Conservation (phyloP, 2,797 vertebrate genomes). For the Alcedo quadribrachys region DNA sequence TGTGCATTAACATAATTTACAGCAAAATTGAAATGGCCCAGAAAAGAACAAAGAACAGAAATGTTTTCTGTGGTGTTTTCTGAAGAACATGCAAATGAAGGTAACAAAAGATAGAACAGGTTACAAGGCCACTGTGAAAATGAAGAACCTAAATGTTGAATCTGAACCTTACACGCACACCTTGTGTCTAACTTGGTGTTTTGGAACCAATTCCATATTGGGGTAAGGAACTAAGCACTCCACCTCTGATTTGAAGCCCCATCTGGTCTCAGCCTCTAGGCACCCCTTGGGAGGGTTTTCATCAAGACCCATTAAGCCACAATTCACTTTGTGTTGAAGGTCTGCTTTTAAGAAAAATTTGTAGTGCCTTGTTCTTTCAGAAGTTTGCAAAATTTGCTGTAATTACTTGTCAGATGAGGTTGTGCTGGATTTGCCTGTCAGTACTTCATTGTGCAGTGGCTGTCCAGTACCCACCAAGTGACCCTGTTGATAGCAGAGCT, state of each 20-base stretch:
- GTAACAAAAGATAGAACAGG: neutral
- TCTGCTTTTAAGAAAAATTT: neutral
- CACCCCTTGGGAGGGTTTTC: neutral
- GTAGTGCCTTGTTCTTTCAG: neutral
- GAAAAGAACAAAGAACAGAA: neutral
- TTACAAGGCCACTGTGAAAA: neutral
- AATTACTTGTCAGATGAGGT: neutral
- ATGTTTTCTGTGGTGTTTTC: neutral
- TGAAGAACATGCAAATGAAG: neutral
- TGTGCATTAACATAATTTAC: neutral
- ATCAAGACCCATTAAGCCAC: neutral
- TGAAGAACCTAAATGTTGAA: neutral
- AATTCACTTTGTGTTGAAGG: neutral
- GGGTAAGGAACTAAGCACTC: neutral
- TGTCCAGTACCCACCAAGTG: neutral
- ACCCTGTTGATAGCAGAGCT: neutral
- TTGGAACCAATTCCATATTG: rapidly evolving
- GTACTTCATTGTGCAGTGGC: neutral
- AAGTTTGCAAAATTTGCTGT: neutral
- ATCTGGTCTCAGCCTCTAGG: neutral
- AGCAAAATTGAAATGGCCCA: neutral
- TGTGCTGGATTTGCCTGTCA: rapidly evolving
- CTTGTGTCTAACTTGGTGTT: neutral
- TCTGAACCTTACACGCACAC: neutral
- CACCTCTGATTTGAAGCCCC: neutral